These are phyloP conservation scores for Sciurus carolinensis DNA, from an alignment of 2,797 vertebrate species.

Conservation along the genomic window DNA sequence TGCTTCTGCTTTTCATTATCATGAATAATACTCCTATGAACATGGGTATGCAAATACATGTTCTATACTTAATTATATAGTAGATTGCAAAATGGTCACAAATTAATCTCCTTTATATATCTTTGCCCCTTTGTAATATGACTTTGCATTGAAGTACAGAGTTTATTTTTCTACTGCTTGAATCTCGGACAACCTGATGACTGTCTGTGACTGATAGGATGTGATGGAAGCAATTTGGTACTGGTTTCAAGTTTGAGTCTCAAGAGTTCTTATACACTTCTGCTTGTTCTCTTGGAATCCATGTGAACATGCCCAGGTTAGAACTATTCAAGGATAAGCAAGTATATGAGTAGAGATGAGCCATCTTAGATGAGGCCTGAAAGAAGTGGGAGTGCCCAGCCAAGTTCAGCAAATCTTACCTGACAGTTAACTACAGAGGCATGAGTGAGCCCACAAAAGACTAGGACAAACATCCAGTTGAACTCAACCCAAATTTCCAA, in stretches of 20 bases:
- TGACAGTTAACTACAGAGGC: neutral
- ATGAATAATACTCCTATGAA: slow-evolving; percentile 52
- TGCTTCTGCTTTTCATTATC: slow-evolving; percentile 42
- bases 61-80: slow-evolving; percentile 11
- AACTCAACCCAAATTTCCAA: slow-evolving; percentile 41
- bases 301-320: slow-evolving; percentile 33
- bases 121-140: slow-evolving; percentile 20
- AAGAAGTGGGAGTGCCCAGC: neutral
- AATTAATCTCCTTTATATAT: neutral
- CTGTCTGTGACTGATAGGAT: slow-evolving; percentile 39
- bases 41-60: slow-evolving; percentile 36
- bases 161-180: slow-evolving; percentile 26
- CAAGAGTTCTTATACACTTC: slow-evolving; percentile 20
- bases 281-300: slow-evolving; percentile 49
- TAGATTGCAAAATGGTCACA: slow-evolving; percentile 55
- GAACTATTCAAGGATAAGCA: slow-evolving; percentile 42
- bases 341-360: slow-evolving; percentile 40
- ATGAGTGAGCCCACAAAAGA: slow-evolving; percentile 21
- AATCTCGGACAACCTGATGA: neutral
- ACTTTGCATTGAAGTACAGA: slow-evolving; percentile 27
- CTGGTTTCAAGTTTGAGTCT: slow-evolving; percentile 39
- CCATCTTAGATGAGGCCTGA: slow-evolving; percentile 34
- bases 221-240: slow-evolving; percentile 36
- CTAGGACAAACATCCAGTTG: slow-evolving; percentile 7
- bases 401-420: slow-evolving; percentile 49